Conservation (phyloP, 2,888 invertebrate species). For the Sphinx pinastri region DNA sequence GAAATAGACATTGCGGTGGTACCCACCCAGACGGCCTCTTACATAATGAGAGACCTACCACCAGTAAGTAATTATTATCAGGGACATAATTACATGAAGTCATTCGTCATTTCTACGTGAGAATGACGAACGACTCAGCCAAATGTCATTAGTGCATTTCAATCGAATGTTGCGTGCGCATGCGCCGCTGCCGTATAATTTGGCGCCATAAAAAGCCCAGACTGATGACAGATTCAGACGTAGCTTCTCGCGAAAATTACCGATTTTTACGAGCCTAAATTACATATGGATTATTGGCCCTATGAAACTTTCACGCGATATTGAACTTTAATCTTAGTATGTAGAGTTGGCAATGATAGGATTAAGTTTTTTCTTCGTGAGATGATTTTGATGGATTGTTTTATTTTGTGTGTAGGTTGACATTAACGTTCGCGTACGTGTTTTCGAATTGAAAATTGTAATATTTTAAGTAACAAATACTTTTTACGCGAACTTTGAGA, state of each 20-base stretch:
- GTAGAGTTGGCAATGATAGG: conserved; percentile 28
- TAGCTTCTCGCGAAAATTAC: conserved; percentile 51
- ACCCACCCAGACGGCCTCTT: no score
- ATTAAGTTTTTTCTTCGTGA: background rate
- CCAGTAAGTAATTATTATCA: no score
- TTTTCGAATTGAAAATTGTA: background rate
- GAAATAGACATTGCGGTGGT: no score
- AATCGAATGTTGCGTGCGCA: background rate
- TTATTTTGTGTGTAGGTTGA: conserved; percentile 47
- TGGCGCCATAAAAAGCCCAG: conserved; percentile 57
- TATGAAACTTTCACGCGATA: conserved; percentile 15
- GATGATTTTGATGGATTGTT: conserved; percentile 46
- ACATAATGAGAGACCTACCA: no score
- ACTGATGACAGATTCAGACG: conserved; percentile 66
- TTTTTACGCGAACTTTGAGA: no score
- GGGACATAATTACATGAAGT: no score
- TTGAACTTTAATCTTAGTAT: conserved; percentile 32
- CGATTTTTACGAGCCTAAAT: conserved; percentile 61
- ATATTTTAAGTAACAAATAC: background rate
- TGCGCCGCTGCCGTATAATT: conserved; percentile 54
- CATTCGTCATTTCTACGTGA: background rate
- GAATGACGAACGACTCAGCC: background rate
- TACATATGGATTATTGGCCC: conserved; percentile 43
- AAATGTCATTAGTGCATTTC: background rate
- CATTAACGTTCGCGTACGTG: conserved; percentile 30